Percentiles rank a stretch among this genome's conserved stretches.
These are phyloP conservation scores for Gymnorhina tibicen DNA, from an alignment of 2,113 vertebrate species.

Conservation along the genomic window DNA sequence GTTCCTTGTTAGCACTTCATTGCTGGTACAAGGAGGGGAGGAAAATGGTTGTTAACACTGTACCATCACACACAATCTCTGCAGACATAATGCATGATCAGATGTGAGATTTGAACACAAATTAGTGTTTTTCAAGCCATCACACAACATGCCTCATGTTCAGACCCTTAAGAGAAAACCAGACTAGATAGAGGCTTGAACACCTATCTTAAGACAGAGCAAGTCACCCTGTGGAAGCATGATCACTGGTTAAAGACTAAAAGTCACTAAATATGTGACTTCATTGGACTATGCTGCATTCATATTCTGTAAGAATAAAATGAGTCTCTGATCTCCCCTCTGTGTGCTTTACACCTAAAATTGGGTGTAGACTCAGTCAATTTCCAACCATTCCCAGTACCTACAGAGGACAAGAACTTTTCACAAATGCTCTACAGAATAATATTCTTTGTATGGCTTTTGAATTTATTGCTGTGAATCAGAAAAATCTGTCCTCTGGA, in stretches of 20 bases:
- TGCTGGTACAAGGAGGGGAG: background rate
- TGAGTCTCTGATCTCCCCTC: fast-evolving
- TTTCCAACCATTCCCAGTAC: background rate
- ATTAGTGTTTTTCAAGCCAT: background rate
- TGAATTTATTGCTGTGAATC: background rate
- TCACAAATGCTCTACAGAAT: background rate
- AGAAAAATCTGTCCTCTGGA: background rate
- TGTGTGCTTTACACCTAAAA: background rate
- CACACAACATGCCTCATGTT: background rate
- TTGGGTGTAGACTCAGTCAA: background rate
- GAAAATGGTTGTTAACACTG: background rate
- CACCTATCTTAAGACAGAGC: background rate
- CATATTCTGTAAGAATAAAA: background rate
- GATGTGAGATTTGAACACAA: background rate
- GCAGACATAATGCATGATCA: fast-evolving
- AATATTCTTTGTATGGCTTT: background rate
- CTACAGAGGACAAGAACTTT: background rate
- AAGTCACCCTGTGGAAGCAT: fast-evolving
- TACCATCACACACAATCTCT: background rate
- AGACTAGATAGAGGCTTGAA: background rate
- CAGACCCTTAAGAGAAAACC: background rate
- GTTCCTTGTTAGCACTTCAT: background rate
- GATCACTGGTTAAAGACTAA: background rate
- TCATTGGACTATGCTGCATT: background rate
- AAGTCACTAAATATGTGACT: background rate